Evolutionary conservation across 2,888 invertebrate genomes (phyloP), one percentile per base, ranked within the genome.

Genomic region (Dioctria rufipes): DNA sequence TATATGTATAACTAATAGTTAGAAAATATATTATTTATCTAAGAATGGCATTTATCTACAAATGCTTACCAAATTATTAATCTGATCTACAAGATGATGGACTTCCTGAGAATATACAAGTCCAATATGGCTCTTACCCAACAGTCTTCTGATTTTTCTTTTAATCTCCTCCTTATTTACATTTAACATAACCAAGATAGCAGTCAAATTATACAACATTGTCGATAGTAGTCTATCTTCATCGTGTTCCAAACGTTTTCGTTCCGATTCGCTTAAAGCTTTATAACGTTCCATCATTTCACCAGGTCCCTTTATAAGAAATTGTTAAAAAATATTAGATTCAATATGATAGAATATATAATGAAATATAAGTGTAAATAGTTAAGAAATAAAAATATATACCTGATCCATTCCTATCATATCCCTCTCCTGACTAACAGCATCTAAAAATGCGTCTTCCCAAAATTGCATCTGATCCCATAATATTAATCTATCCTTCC

Each of bases 401-500:
- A 91, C 91, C 88, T 99, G 99, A 90, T 99, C 99, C 98, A 99
- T 98, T 79, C 99, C 98, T 84, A 99, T 96, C 93, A 99, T 97
- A 87, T 99, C 99, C 39, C 99, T 91, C 88, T 99, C 99, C 89
- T 99, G 99, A 5, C 93, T 93, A 2, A 99, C 99, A 0, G 99
- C 98, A 90, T 99, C 99, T 80, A 99, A 90, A 87, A 99, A 99
- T 0, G 98, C 96, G 88, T 99, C 99, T 88, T 99, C 99, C 99
- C 99, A 99, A 90, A 99, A 99, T 87, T 98, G 97, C 96, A 98
- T 97, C 91, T 99, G 98, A 89, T 99, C 98, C 99, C 99, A 99
- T 46, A 99, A 90, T 80, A 93, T 92, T 3, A 96, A 94, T 84
- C 98, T 86, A 84, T 89, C 89, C 82, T 89, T 91, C 86, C 93